Percentiles rank a stretch among this genome's conserved stretches.
phyloP scores from a whole-genome alignment of 2,888 invertebrate genomes.

The Spodoptera exigua region DNA sequence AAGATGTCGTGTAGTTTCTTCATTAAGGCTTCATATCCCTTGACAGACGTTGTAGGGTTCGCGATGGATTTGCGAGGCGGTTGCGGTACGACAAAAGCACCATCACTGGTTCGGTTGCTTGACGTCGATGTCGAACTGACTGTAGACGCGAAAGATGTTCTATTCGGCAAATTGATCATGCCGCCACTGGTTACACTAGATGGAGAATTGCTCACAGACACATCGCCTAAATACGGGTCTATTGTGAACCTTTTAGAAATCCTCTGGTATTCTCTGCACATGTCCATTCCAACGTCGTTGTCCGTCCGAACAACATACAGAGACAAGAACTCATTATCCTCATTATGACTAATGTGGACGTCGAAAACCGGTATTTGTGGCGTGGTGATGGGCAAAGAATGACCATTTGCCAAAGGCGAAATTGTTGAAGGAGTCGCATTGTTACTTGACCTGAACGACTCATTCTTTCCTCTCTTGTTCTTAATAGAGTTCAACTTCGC shows the following conservation, averaged over 20 bases:
- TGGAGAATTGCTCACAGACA: conserved; percentile 82
- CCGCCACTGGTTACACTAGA: conserved; percentile 86
- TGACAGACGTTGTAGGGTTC: conserved; percentile 79
- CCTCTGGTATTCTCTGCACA: conserved; percentile 85
- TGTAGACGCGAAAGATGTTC: conserved; percentile 83
- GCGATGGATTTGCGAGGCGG: conserved; percentile 82
- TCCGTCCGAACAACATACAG: conserved; percentile 84
- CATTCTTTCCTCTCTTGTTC: conserved; percentile 76
- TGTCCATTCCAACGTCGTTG: conserved; percentile 83
- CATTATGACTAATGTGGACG: conserved; percentile 81
- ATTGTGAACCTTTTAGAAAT: conserved; percentile 84
- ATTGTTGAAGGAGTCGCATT: conserved; percentile 85
- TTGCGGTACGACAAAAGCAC: conserved; percentile 85
- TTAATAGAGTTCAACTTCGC: conserved; percentile 71
- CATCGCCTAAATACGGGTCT: conserved; percentile 84
- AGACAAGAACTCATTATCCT: conserved; percentile 84
- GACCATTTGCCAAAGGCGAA: conserved; percentile 85
- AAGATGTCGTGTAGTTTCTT: conserved; percentile 85
- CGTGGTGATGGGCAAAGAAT: conserved; percentile 78
- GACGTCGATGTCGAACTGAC: conserved; percentile 80
- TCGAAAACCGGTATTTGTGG: conserved; percentile 84
- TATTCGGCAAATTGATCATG: conserved; percentile 81
- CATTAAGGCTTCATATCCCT: conserved; percentile 81
- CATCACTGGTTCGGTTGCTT: conserved; percentile 85
- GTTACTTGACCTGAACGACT: conserved; percentile 80